Conservation (phyloP, 2,113 vertebrate species). For the Dicrurus megarhynchus region DNA sequence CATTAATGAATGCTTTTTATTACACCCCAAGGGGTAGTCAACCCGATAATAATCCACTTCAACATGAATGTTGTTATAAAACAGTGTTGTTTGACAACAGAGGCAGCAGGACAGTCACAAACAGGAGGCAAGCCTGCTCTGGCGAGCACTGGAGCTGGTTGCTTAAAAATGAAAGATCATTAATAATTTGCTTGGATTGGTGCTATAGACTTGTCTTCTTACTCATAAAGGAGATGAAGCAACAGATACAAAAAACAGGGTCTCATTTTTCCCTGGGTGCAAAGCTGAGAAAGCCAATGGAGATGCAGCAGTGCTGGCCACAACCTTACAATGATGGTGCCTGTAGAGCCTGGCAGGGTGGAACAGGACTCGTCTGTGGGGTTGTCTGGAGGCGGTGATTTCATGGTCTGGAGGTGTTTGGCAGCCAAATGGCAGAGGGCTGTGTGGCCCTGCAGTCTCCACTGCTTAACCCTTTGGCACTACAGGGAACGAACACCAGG, state of each 20-base stretch:
- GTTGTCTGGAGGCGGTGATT: rapidly evolving
- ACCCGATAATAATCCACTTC: conserved; percentile 61
- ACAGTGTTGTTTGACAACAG: conserved; percentile 46
- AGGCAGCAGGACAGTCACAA: conserved; percentile 50
- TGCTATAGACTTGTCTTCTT: neutral
- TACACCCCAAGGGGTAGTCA: conserved; percentile 66
- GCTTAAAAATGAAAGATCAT: neutral
- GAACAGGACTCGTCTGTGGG: rapidly evolving
- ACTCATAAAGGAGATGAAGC: neutral
- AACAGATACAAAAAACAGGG: neutral
- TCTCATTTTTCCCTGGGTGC: neutral
- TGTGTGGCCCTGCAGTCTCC: neutral
- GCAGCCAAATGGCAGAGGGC: neutral
- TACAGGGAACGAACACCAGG: neutral
- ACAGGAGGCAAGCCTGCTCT: conserved; percentile 1
- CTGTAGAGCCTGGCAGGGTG: neutral
- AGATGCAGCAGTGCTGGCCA: neutral
- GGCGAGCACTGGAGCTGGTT: neutral
- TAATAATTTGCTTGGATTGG: conserved; percentile 42
- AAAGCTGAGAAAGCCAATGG: neutral
- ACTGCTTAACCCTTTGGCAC: neutral
- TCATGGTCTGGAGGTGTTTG: neutral
- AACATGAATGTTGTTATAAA: conserved; percentile 65
- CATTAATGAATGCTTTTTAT: conserved; percentile 74
- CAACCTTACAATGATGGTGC: neutral